These are phyloP conservation scores for Neofelis nebulosa DNA, from an alignment of 2,113 vertebrate species.

Conservation along the genomic window DNA sequence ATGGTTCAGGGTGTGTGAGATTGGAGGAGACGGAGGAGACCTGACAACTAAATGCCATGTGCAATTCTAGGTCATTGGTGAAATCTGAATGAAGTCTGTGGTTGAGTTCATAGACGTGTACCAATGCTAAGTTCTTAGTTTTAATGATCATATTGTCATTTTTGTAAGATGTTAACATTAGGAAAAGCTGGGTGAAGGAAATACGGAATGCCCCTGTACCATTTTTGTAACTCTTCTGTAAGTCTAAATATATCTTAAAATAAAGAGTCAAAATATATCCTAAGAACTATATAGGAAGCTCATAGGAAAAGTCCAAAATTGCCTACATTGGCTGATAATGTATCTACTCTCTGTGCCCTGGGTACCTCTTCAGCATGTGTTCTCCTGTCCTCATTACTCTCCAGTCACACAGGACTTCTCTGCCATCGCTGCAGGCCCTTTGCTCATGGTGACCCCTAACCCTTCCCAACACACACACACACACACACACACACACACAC, in stretches of 20 bases:
- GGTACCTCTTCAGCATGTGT: neutral
- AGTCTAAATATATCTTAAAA: neutral
- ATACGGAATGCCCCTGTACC: neutral
- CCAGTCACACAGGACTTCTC: neutral
- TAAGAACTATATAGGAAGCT: neutral
- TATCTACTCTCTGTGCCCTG: no score
- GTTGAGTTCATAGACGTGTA: neutral
- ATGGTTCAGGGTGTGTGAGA: neutral
- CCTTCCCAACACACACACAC: neutral
- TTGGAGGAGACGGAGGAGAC: neutral
- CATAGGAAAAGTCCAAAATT: neutral
- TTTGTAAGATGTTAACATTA: neutral
- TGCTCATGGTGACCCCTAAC: neutral
- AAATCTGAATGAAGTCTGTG: neutral
- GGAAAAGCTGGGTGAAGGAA: neutral
- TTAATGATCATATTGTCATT: neutral
- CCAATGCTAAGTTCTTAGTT: neutral
- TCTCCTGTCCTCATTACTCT: neutral
- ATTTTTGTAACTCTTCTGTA: neutral
- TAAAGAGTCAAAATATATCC: neutral
- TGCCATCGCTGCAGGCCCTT: neutral
- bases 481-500: neutral
- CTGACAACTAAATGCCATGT: neutral
- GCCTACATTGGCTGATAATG: rapidly evolving
- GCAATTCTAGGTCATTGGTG: neutral